Evolutionary conservation across 2,888 invertebrate species (phyloP).

Genomic region (Dryomyza anilis): DNA sequence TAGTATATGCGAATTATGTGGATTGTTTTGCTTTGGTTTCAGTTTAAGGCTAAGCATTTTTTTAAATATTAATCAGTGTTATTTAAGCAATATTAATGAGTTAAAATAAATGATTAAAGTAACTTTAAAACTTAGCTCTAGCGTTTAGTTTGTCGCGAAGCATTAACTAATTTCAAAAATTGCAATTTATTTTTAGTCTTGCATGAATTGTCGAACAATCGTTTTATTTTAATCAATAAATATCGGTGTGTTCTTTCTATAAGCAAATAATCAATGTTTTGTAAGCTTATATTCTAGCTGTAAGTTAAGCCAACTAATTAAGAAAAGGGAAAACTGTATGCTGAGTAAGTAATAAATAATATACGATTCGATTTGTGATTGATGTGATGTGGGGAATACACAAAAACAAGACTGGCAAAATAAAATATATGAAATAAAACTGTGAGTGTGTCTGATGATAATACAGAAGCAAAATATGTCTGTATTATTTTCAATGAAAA

Average conservation of each 20-base stretch:
- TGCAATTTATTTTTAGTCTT: conserved; percentile 4
- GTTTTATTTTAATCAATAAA: conserved; percentile 25
- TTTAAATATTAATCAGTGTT: conserved; percentile 46
- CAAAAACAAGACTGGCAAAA: conserved; percentile 19
- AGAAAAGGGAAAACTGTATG: background rate
- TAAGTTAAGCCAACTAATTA: background rate
- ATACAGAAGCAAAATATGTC: background rate
- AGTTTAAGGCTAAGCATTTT: conserved; percentile 14
- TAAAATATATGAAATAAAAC: background rate
- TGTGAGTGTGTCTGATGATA: conserved; percentile 10
- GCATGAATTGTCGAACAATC: conserved; percentile 59
- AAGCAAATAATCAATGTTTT: background rate
- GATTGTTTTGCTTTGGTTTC: too few relatives aligned
- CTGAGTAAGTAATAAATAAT: too few relatives aligned
- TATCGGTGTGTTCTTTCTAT: background rate
- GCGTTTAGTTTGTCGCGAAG: background rate
- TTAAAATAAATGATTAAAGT: conserved; percentile 22
- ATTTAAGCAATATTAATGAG: conserved; percentile 56
- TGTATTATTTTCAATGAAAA: background rate
- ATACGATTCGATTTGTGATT: background rate
- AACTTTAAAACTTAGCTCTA: background rate
- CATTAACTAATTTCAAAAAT: background rate
- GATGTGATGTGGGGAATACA: background rate
- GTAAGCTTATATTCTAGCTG: too few relatives aligned
- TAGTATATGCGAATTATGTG: too few relatives aligned